Evolutionary conservation across 2,888 invertebrate species (phyloP), one percentile per base, ranked within the genome.

Genomic region (Acrobasis consociella): DNA sequence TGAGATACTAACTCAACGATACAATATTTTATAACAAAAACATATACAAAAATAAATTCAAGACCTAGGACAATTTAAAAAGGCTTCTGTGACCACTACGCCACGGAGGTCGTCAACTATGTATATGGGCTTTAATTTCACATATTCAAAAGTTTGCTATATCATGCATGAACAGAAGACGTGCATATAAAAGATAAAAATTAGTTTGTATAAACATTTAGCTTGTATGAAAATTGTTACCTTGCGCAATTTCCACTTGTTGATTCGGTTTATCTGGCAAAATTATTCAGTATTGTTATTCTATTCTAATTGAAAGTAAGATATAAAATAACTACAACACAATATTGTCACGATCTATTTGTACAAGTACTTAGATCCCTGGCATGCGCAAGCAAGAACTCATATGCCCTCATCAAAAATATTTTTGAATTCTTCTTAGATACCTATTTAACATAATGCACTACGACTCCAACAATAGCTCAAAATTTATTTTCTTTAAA

Each of bases 221-320:
- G 15, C 37, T 15, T 17, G 10, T 52, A 7, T 15, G 8, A 16
- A 13, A 17, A 60, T 51, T 11, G 51, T 69, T 77, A 77, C 79
- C 79, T 80, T 74, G 71, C 1, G 68, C 62, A 38, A 73, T 73
- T 68, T 81, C 82, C 81, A 78, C 76, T 69, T 77, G 78, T 53
- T 78, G 76, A 60, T 73, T 81, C 66, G 74, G 69, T 63, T 76
- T 80, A 69, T 81, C 83, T 83, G 79, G 66, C 61, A 67, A 70
- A 70, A 62, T 58, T 37, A 46, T 46, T 13, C 5, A 46, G 13
- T 46, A 46, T 46, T 46, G 2, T 46, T 10, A 7, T 46, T 13
- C 13, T 7, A 46, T 46, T 46, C 7, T 13, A n/a, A n/a, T 46
- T 46, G 1, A 46, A 46, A 46, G 3, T 46, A 46, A 11, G 11